Percentiles rank a stretch among this genome's conserved stretches.
Evolutionary conservation across 2,113 vertebrate species (phyloP).

Genomic region (Capricornis sumatraensis): DNA sequence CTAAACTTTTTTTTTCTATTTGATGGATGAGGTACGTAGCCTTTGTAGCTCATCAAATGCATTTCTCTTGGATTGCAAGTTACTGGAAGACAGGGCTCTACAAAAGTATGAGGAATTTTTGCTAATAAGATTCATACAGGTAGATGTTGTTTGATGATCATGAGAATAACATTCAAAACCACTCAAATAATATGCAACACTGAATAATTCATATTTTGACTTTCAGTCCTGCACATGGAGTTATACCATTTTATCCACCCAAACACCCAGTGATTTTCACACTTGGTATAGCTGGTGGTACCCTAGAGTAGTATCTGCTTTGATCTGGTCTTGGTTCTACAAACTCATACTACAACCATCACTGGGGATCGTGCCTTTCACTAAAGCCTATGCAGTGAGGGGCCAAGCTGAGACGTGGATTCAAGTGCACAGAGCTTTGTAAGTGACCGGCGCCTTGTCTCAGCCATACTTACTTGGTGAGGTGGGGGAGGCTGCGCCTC

Average conservation of each 20-base stretch:
- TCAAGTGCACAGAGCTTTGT: neutral
- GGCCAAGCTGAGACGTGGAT: neutral
- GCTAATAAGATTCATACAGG: neutral
- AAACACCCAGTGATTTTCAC: neutral
- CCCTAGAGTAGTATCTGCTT: neutral
- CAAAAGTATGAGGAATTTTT: neutral
- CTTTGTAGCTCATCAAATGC: neutral
- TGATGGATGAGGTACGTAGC: neutral
- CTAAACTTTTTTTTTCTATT: neutral
- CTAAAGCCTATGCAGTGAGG: neutral
- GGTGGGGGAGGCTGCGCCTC: constrained; percentile 94
- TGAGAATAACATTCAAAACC: neutral
- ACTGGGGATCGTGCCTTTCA: neutral
- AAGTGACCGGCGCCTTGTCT: neutral
- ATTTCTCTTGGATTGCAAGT: neutral
- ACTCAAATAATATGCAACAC: neutral
- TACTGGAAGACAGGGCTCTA: neutral
- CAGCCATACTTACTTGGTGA: constrained; percentile 93
- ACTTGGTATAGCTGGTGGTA: neutral
- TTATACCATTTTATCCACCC: neutral
- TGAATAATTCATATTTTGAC: neutral
- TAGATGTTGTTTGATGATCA: neutral
- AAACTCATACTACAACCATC: neutral
- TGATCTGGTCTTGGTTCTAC: neutral
- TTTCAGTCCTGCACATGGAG: neutral